Evolutionary conservation across 92 coral and sea anemone species (phyloP).

Genomic region (Phenganax marumi): DNA sequence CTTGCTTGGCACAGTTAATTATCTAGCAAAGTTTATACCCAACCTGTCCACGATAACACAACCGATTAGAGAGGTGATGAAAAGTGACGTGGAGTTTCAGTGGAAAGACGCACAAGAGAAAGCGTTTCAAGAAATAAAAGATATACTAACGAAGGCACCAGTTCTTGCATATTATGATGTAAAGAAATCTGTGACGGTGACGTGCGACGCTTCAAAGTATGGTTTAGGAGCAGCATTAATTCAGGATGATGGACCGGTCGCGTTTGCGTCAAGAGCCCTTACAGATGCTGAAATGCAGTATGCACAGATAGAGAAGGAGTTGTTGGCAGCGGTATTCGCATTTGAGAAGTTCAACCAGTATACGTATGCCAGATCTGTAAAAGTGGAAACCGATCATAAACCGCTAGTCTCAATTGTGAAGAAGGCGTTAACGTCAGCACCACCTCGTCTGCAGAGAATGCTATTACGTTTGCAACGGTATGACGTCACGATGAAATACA

Average conservation of each 20-base stretch:
- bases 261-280: neutral
- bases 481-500: constrained; percentile 22
- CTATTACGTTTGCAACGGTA: constrained; percentile 23
- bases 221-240: constrained; percentile 15
- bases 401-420: constrained; percentile 28
- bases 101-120: constrained; percentile 1
- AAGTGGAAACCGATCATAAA: constrained; percentile 39
- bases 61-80: neutral
- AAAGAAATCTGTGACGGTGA: too few species aligned
- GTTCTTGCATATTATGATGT: constrained; percentile 28
- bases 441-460: constrained; percentile 38
- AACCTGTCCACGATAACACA: too few species aligned
- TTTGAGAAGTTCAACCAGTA: constrained; percentile 20
- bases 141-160: constrained; percentile 14
- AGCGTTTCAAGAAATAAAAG: constrained; percentile 23
- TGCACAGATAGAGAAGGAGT: neutral
- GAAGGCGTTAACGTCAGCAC: constrained; percentile 25
- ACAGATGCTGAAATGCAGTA: neutral
- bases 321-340: neutral
- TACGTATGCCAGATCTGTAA: constrained; percentile 23
- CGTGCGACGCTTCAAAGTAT: constrained; percentile 7
- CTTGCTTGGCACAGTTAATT: neutral
- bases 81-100: constrained; percentile 11
- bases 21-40: constrained; percentile 7
- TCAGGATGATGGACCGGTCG: constrained; percentile 22